Percentiles rank a stretch among this genome's conserved stretches.
These are phyloP conservation scores for Phyto melanocephala DNA, from an alignment of 2,888 invertebrate species.

Conservation along the genomic window DNA sequence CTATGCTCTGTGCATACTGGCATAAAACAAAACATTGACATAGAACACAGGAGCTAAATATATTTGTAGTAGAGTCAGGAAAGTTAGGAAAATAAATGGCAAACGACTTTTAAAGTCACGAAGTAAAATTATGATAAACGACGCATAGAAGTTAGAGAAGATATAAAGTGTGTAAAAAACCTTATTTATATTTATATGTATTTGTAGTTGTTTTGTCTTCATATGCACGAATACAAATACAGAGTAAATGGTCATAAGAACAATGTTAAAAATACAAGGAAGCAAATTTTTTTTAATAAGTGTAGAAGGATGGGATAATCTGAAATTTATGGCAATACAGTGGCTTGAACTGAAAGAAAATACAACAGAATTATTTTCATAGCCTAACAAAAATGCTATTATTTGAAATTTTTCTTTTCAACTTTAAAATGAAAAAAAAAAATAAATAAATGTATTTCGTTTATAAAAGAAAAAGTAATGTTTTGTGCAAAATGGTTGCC, in stretches of 20 bases:
- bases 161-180: neutral
- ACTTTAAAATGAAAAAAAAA: no score
- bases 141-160: conserved; percentile 36
- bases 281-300: conserved; percentile 3
- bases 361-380: no score
- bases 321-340: neutral
- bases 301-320: neutral
- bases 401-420: no score
- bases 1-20: no score
- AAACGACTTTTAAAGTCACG: conserved; percentile 41
- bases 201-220: neutral
- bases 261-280: neutral
- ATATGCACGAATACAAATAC: neutral
- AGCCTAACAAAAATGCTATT: no score
- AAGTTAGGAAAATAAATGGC: neutral
- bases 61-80: neutral
- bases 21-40: no score
- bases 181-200: neutral
- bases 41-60: neutral
- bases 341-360: neutral
- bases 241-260: neutral
- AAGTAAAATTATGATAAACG: conserved; percentile 59
- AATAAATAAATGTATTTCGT: no score
- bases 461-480: no score
- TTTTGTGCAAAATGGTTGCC: no score